A percentile compares a stretch with the other conserved stretches of the same genome.
These are phyloP conservation scores for Pocota personata DNA, from an alignment of 2,888 invertebrate species.

Conservation along the genomic window DNA sequence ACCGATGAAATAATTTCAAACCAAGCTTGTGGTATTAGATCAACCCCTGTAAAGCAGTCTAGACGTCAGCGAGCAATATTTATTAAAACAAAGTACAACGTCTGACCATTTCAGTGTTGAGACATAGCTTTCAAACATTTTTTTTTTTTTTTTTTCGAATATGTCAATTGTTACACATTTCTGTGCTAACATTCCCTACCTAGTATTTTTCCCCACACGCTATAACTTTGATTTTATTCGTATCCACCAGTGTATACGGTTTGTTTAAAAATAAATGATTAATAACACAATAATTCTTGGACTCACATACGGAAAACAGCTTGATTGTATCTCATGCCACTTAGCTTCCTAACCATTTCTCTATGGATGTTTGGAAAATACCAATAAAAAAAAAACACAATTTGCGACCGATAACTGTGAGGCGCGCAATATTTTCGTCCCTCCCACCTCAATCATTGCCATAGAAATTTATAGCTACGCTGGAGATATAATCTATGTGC, in stretches of 20 bases:
- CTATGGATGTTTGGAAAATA: not conserved
- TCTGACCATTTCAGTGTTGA: not conserved
- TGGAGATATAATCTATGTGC: constrained; percentile 8
- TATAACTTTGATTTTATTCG: not conserved
- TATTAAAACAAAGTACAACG: too few relatives aligned
- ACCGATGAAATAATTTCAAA: too few relatives aligned
- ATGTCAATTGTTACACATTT: not conserved
- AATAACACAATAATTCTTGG: constrained; percentile 53
- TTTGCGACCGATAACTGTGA: not conserved
- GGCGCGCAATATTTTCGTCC: not conserved
- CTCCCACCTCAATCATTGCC: not conserved
- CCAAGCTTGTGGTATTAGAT: too few relatives aligned
- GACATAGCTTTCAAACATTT: not conserved
- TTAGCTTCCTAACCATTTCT: not conserved
- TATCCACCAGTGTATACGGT: not conserved
- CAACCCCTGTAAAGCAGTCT: too few relatives aligned
- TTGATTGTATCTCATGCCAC: constrained; percentile 36
- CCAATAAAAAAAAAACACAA: not conserved
- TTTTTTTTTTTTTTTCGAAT: too few relatives aligned
- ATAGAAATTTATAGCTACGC: not conserved
- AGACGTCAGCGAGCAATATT: too few relatives aligned
- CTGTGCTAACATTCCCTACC: not conserved
- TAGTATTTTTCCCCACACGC: not conserved
- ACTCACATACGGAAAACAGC: constrained; percentile 18
- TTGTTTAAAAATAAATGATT: constrained; percentile 44